These are phyloP conservation scores for Tenthredo livida DNA, from an alignment of 2,888 invertebrate species.

Conservation along the genomic window DNA sequence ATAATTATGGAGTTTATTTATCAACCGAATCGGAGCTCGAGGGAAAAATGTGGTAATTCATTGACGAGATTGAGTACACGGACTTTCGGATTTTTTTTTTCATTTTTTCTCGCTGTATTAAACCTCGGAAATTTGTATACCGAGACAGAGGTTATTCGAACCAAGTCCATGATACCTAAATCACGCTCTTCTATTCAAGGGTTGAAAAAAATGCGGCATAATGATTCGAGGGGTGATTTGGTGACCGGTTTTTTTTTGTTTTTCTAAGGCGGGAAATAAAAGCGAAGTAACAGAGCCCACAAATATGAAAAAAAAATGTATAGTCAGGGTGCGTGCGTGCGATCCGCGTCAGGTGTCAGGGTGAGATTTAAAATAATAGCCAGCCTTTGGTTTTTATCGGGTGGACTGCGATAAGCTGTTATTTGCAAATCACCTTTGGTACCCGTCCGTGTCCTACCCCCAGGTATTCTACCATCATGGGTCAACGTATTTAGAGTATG, in stretches of 20 bases:
- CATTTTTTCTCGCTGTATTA: too few relatives aligned
- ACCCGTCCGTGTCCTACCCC: background rate
- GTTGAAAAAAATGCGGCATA: background rate
- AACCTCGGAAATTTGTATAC: too few relatives aligned
- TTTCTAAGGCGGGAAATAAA: background rate
- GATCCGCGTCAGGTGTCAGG: constrained; percentile 29
- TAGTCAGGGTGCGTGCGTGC: constrained; percentile 19
- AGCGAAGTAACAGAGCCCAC: background rate
- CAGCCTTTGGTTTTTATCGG: constrained; percentile 10
- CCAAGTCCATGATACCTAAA: background rate
- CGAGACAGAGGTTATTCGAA: background rate
- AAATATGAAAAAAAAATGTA: constrained; percentile 16
- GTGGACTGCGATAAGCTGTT: background rate
- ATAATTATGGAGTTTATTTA: too few relatives aligned
- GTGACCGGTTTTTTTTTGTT: background rate
- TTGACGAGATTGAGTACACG: too few relatives aligned
- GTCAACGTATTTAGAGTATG: background rate
- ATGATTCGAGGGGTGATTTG: constrained; percentile 6
- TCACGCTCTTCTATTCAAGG: background rate
- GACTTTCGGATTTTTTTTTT: too few relatives aligned
- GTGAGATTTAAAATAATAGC: constrained; percentile 28
- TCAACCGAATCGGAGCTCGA: too few relatives aligned
- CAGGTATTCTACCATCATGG: background rate
- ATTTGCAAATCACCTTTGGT: constrained; percentile 27
- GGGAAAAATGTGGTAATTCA: too few relatives aligned